phyloP scores from a whole-genome alignment of 1,140 invertebrate species.

The Lordiphosa mommai region DNA sequence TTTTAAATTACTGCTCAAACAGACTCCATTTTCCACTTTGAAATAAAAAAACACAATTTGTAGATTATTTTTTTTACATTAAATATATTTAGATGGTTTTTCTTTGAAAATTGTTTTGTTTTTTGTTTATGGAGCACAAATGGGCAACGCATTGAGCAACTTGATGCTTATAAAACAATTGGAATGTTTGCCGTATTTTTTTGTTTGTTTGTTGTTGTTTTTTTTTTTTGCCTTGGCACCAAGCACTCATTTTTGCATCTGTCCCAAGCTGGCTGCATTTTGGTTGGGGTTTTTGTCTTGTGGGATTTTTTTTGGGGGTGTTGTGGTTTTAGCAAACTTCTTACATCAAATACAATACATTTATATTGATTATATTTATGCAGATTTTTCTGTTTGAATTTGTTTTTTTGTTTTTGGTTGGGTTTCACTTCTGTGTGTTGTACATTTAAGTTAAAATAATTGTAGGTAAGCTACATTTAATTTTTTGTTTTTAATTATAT shows the following conservation, averaged over 20 bases:
- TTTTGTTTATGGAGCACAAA: background rate
- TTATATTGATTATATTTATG: conserved; percentile 56
- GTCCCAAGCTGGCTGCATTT: conserved; percentile 8
- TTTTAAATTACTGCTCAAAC: too few species aligned
- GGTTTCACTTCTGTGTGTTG: conserved; percentile 35
- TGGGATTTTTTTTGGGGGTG: background rate
- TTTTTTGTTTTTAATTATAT: conserved; percentile 58
- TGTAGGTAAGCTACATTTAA: conserved; percentile 71
- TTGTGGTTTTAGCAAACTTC: conserved; percentile 62
- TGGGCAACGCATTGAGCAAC: too few species aligned
- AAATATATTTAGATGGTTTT: conserved; percentile 77
- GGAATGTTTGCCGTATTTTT: conserved; percentile 55
- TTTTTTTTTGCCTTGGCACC: background rate
- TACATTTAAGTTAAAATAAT: conserved; percentile 72
- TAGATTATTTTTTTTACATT: conserved; percentile 65
- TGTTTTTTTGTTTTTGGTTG: conserved; percentile 20
- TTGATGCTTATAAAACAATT: conserved; percentile 40
- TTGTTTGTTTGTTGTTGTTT: background rate
- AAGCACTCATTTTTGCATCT: conserved; percentile 5
- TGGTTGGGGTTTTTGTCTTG: conserved; percentile 16
- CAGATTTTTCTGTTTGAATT: conserved; percentile 17
- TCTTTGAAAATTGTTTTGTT: conserved; percentile 69
- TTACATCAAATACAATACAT: conserved; percentile 75
- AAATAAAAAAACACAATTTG: conserved; percentile 25
- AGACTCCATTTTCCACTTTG: background rate